phyloP scores from a whole-genome alignment of 2,113 vertebrate genomes.

The Ptilorrhoa leucosticta region DNA sequence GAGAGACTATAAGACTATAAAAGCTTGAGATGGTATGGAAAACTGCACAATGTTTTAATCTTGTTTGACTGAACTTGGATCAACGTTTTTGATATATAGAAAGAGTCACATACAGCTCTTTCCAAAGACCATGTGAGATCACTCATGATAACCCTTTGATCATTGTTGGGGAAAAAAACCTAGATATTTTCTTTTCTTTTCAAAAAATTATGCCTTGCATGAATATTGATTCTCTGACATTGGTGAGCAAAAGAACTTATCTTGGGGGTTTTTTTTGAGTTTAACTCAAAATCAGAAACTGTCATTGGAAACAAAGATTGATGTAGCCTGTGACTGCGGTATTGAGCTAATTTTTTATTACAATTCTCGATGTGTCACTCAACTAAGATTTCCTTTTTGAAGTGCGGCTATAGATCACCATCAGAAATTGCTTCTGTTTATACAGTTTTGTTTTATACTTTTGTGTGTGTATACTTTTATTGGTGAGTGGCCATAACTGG shows the following conservation, averaged over 20 bases:
- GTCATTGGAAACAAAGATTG: slow-evolving; percentile 67
- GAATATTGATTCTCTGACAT: slow-evolving; percentile 39
- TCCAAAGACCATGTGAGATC: background rate
- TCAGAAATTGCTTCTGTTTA: slow-evolving; percentile 68
- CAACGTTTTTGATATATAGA: background rate
- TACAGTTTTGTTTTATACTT: slow-evolving; percentile 56
- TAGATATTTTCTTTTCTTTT: background rate
- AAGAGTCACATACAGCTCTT: background rate
- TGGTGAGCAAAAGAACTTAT: background rate
- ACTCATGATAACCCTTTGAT: background rate
- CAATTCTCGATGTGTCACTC: slow-evolving; percentile 65
- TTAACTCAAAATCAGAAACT: slow-evolving; percentile 40
- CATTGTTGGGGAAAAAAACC: background rate
- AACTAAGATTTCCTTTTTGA: slow-evolving; percentile 66
- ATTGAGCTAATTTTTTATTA: slow-evolving; percentile 74
- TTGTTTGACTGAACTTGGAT: background rate
- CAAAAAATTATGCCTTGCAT: background rate
- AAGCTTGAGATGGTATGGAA: background rate
- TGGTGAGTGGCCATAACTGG: slow-evolving; percentile 47
- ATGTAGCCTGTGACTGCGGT: slow-evolving; percentile 49
- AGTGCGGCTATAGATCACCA: slow-evolving; percentile 56
- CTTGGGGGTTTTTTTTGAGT: background rate
- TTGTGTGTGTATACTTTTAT: slow-evolving; percentile 52
- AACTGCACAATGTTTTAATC: background rate
- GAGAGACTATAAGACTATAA: background rate